These are phyloP conservation scores for Aythya baeri DNA, from an alignment of 2,113 vertebrate genomes.

Conservation along the genomic window DNA sequence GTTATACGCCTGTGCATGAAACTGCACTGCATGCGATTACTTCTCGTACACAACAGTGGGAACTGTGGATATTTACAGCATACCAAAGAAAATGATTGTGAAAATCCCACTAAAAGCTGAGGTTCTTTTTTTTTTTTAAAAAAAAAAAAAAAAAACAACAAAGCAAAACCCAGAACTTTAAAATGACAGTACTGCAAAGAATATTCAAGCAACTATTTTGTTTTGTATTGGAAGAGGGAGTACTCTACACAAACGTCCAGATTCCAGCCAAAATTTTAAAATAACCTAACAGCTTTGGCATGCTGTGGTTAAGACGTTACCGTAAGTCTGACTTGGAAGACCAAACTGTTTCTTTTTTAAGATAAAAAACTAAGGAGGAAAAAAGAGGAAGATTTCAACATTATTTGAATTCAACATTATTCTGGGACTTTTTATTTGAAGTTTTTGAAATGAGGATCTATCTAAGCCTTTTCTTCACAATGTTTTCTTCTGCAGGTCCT, in stretches of 20 bases:
- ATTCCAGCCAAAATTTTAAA: slow-evolving; percentile 49
- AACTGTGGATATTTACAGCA: background rate
- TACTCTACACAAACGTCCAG: background rate
- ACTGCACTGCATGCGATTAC: background rate
- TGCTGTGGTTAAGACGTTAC: slow-evolving; percentile 58
- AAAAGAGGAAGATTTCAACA: background rate
- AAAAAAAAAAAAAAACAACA: too few species aligned
- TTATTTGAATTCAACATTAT: slow-evolving; percentile 27
- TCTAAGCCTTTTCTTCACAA: background rate
- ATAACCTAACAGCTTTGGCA: slow-evolving; percentile 72
- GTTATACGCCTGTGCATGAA: background rate
- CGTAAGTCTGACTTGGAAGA: slow-evolving; percentile 57
- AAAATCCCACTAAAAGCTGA: background rate
- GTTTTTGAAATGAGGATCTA: background rate
- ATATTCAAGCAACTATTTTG: slow-evolving; percentile 57
- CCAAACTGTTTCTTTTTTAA: slow-evolving; percentile 41
- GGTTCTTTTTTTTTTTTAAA: background rate
- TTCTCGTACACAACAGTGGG: background rate
- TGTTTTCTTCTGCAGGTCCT: background rate
- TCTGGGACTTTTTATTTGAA: background rate
- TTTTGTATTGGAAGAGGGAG: slow-evolving; percentile 46
- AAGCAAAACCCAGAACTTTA: background rate
- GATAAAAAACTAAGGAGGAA: background rate
- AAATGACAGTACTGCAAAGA: slow-evolving; percentile 7
- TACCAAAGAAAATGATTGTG: background rate